Base-by-base conservation (phyloP, 2,797 vertebrate genomes). In the Megaceryle alcyon region DNA sequence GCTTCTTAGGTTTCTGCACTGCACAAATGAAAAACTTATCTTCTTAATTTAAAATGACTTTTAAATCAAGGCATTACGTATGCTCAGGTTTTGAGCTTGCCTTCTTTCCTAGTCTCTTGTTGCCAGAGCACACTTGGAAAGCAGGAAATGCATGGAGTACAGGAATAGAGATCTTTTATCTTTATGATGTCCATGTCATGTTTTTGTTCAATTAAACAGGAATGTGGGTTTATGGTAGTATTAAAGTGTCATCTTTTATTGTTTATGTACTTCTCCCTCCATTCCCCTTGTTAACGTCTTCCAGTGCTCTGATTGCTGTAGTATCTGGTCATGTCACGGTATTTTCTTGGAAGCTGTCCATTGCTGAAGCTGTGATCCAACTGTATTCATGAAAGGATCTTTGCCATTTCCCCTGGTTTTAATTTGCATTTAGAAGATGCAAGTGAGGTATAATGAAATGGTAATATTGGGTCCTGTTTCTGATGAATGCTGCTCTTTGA, bases 261-360 rank as follows among this genome's bases (percentile, higher is more conserved):
- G 44, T 76, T 94, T 37, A 10, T 59, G 29, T 65, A 17, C 46
- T 86, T 75, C 20, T 14, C 41, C 9, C 3, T 91, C 6, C 25
- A 25, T 26, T 78, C 25, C 6, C 57, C 20, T n/a, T 57, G 28
- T 66, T 85, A 43, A 43, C 48, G 14, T 71, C 82, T 85, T 71
- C 29, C 80, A 59, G 33, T 26, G 57, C 46, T 75, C 73, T 61
- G 41, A 20, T 21, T 60, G n/a, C 46, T 0, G 0, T 29, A 44
- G 72, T 59, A 6, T 69, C 57, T 91, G 84, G 22, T 87, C 61
- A 23, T 41, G 15, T 6, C 63, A 17, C 59, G 33, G 51, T 28
- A 10, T 78, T 94, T 82, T 70, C 80, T 75, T 93, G 86, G 92
- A 92, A 89, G 35, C 72, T 87, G n/a, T 87, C 89, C 54, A 20